Evolutionary conservation across 2,113 vertebrate species (phyloP), one percentile per base, ranked within the genome.

Genomic region (Sylvilagus bachmani): DNA sequence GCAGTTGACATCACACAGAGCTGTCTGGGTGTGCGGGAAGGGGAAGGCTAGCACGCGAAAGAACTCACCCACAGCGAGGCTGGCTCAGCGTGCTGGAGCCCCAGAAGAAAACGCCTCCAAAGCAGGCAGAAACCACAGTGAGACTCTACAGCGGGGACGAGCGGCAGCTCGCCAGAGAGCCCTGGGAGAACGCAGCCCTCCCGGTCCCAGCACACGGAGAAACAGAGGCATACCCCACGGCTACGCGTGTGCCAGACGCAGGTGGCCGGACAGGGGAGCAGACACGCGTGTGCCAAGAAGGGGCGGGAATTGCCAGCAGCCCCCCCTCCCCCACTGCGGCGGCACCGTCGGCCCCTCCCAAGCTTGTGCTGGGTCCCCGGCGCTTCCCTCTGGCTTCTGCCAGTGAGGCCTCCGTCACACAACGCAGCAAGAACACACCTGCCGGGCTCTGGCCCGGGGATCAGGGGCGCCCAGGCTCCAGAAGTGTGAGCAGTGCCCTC

Each of bases 21-120:
- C 85, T 95, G 31, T 33, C 92, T 93, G 93, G 86, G 31, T 90
- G 81, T 31, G 10, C 62, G 77, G 33, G 21, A 79, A 51, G 62
- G 31, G 92, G 51, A 80, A 95, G 94, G 87, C 67, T 73, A 10
- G 88, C 87, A 77, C 55, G 8, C 86, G 79, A 78, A 92, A 79
- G 27, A 83, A 2, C 29, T 83, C 69, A 14, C 64, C 89, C 38
- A 31, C 9, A 71, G n/a, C 51, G 74, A 86, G 86, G 31, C 69
- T 94, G 82, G 94, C 55, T 90, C 75, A 91, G 69, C 8, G 27
- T 89, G 49, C n/a, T 55, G 58, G 31, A 86, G 25, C 29, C 67
- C 69, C 78, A 83, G 24, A 36, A 66, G 62, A 95, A 96, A 95
- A 85, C 62, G n/a, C 69, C 29, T 89, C 10, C 78, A 82, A 82